Evolutionary conservation across 2,888 invertebrate genomes (phyloP).

Genomic region (Acleris cristana): DNA sequence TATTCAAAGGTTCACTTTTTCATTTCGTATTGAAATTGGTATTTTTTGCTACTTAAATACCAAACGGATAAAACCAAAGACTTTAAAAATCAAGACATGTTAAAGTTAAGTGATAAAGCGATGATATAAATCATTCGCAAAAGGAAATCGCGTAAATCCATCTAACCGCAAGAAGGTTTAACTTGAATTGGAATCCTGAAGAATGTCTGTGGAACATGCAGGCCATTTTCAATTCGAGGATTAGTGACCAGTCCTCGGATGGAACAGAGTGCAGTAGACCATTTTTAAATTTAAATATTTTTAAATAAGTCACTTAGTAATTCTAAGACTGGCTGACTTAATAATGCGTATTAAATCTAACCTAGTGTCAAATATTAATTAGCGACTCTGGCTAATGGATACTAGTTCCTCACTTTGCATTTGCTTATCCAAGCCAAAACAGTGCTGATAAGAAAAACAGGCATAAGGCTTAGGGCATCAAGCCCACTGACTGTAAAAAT

Average conservation of each 20-base stretch:
- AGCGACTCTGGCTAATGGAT: too few relatives aligned
- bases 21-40: too few relatives aligned
- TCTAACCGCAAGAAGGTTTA: slow-evolving; percentile 30
- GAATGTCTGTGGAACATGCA: slow-evolving; percentile 37
- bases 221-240: slow-evolving; percentile 37
- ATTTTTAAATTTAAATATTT: neutral
- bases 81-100: neutral
- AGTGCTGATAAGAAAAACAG: too few relatives aligned
- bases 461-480: too few relatives aligned
- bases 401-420: too few relatives aligned
- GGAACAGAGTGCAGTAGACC: slow-evolving; percentile 22
- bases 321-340: neutral
- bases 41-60: too few relatives aligned
- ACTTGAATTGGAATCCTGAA: slow-evolving; percentile 37
- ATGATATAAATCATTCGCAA: slow-evolving; percentile 30
- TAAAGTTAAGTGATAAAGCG: slow-evolving; percentile 1
- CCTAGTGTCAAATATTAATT: too few relatives aligned
- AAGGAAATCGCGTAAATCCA: slow-evolving; percentile 32
- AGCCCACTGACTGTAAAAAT: too few relatives aligned
- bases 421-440: too few relatives aligned
- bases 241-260: slow-evolving; percentile 30
- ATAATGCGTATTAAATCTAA: too few relatives aligned
- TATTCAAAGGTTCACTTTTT: too few relatives aligned
- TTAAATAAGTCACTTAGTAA: neutral
- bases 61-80: too few relatives aligned